Percentiles rank a stretch among this genome's conserved stretches.
phyloP scores from a whole-genome alignment of 1,140 invertebrate genomes.

The Calliopsis andreniformis region DNA sequence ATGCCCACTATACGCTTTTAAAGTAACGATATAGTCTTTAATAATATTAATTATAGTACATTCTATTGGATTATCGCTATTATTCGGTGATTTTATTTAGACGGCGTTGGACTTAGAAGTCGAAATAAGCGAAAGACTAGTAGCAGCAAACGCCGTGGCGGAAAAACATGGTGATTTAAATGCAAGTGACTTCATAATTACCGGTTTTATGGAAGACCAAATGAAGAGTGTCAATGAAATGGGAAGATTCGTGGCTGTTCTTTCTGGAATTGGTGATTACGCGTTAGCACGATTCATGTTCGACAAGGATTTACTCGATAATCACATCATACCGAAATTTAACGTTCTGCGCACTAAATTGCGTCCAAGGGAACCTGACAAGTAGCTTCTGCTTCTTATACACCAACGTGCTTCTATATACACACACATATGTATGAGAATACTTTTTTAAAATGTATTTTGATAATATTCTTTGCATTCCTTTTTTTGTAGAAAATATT shows the following conservation, averaged over 20 bases:
- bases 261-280: conserved; percentile 73
- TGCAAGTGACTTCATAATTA: conserved; percentile 73
- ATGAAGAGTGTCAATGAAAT: conserved; percentile 75
- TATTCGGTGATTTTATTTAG: conserved; percentile 48
- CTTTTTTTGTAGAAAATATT: too few relatives aligned
- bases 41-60: conserved; percentile 11
- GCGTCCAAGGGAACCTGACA: neutral
- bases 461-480: too few relatives aligned
- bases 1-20: conserved; percentile 72
- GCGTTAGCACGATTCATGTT: conserved; percentile 72
- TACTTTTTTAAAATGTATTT: too few relatives aligned
- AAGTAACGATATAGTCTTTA: too few relatives aligned
- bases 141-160: conserved; percentile 60
- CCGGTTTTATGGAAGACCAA: conserved; percentile 72
- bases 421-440: neutral
- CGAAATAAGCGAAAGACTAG: conserved; percentile 67
- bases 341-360: conserved; percentile 59
- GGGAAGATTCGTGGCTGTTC: conserved; percentile 67
- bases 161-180: conserved; percentile 70
- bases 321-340: conserved; percentile 60
- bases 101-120: conserved; percentile 69
- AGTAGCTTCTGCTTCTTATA: neutral
- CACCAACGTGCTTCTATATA: too few relatives aligned
- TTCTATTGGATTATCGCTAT: neutral
- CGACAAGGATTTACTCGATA: conserved; percentile 70